A percentile compares a stretch with the other conserved stretches of the same genome.
phyloP scores from a whole-genome alignment of 2,797 vertebrate species.

The Cuniculus paca region DNA sequence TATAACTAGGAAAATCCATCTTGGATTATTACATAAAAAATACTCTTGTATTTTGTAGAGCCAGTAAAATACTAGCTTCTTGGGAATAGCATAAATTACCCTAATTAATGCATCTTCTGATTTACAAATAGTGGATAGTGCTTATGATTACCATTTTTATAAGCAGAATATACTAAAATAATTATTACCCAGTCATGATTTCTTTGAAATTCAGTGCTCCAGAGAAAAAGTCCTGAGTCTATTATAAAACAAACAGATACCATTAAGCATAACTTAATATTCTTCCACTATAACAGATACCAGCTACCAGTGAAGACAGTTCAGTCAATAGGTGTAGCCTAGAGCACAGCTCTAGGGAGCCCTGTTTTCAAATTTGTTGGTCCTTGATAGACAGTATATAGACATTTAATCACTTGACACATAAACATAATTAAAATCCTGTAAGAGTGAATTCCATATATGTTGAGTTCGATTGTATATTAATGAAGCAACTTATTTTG shows the following conservation, averaged over 20 bases:
- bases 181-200: neutral
- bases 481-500: neutral
- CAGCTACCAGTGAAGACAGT: neutral
- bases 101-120: neutral
- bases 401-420: neutral
- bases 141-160: neutral
- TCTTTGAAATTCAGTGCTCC: slow-evolving; percentile 8
- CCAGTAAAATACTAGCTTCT: slow-evolving; percentile 20
- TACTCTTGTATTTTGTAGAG: neutral
- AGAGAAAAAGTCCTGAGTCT: neutral
- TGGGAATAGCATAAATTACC: neutral
- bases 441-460: neutral
- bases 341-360: neutral
- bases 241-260: slow-evolving; percentile 1
- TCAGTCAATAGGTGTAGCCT: neutral
- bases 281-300: neutral
- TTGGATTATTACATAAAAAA: neutral
- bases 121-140: neutral
- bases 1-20: neutral
- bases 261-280: slow-evolving; percentile 40
- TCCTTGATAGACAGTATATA: neutral
- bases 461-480: neutral
- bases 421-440: neutral
- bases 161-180: neutral
- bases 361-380: slow-evolving; percentile 21